Conservation (phyloP, 1,140 invertebrate genomes). For the Pseudobourletiella spinata region DNA sequence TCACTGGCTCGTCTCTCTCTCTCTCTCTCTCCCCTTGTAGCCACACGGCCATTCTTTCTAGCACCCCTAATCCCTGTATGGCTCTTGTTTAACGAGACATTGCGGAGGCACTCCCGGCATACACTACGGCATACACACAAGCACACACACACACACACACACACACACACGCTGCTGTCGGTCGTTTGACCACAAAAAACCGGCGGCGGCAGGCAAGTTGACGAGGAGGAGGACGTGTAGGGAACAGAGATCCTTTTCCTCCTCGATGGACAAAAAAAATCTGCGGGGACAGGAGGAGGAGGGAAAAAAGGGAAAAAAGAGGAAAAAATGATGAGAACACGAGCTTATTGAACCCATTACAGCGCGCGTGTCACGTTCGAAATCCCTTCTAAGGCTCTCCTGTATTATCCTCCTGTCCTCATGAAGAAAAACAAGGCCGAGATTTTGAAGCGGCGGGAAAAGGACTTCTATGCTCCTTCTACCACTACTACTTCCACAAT, state of each 20-base stretch:
- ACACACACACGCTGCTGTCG: no score
- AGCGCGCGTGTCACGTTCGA: slow-evolving; percentile 5
- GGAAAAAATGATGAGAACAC: neutral
- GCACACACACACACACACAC: neutral
- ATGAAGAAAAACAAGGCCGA: no score
- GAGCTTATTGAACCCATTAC: neutral
- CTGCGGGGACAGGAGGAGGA: neutral
- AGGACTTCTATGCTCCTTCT: no score
- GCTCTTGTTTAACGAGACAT: neutral
- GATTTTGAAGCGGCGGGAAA: no score
- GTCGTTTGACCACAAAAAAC: no score
- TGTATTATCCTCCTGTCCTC: neutral
- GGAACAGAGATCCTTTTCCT: no score
- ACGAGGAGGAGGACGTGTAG: no score
- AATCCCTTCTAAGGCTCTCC: neutral
- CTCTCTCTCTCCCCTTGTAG: neutral
- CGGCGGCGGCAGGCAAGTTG: no score
- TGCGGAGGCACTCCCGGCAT: neutral
- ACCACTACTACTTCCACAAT: no score
- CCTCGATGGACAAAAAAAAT: no score
- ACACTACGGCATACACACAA: no score
- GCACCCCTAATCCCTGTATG: neutral
- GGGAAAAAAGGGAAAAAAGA: neutral
- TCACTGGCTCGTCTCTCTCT: slow-evolving; percentile 2
- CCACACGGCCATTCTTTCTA: neutral